These are phyloP conservation scores for Folsomia manolachei DNA, from an alignment of 2,888 invertebrate genomes.

Conservation along the genomic window DNA sequence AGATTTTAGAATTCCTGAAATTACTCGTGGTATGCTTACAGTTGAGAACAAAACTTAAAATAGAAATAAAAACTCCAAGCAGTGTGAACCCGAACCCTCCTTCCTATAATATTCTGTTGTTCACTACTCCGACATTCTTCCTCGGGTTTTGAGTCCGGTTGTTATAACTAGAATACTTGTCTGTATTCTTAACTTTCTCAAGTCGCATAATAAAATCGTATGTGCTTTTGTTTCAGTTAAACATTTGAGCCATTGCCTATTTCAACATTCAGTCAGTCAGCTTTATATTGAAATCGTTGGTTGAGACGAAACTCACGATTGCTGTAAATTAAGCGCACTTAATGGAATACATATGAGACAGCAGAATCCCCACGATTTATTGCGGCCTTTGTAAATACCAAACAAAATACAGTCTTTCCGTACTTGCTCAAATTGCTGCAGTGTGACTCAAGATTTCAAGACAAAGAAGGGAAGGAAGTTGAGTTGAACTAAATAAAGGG, in stretches of 20 bases:
- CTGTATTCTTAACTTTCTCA: background rate
- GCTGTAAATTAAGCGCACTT: constrained; percentile 38
- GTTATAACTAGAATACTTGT: too few relatives aligned
- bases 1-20: background rate
- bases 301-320: background rate
- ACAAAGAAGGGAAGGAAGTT: background rate
- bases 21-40: background rate
- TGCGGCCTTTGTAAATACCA: constrained; percentile 17
- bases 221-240: background rate
- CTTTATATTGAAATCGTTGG: background rate
- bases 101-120: background rate
- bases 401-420: background rate
- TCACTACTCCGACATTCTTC: background rate
- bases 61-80: background rate
- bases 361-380: constrained; percentile 34
- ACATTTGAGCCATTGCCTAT: background rate
- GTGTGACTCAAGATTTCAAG: background rate
- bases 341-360: constrained; percentile 40
- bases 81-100: background rate
- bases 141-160: background rate
- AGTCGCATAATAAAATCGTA: background rate
- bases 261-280: background rate
- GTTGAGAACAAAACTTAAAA: background rate
- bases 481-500: background rate
- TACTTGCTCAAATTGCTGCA: background rate